phyloP scores from a whole-genome alignment of 2,888 invertebrate species.

The Erebia ligea region DNA sequence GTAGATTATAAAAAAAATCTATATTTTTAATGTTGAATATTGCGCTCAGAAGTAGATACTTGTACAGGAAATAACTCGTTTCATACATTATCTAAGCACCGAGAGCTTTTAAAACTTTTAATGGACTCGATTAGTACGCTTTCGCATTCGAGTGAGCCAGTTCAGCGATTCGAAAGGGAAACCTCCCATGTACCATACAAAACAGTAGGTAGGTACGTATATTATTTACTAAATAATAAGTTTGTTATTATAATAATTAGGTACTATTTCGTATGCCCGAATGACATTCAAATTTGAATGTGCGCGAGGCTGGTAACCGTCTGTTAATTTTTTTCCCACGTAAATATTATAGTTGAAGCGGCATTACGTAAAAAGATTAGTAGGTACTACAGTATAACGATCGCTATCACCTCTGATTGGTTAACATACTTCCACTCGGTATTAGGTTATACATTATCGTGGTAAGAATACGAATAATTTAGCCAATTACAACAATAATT shows the following conservation, averaged over 20 bases:
- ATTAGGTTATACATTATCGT: no score
- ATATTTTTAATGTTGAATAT: not conserved
- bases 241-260: no score
- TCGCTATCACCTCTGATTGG: no score
- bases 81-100: constrained; percentile 25
- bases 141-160: constrained; percentile 26
- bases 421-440: no score
- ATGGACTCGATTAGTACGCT: constrained; percentile 28
- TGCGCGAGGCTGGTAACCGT: no score
- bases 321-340: no score
- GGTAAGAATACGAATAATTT: no score
- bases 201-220: not conserved
- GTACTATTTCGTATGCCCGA: not conserved
- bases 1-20: no score
- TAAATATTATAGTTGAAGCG: no score
- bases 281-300: not conserved
- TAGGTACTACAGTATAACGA: no score
- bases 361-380: no score
- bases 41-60: not conserved
- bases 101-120: constrained; percentile 35
- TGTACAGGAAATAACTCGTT: constrained; percentile 23
- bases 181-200: not conserved
- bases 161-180: constrained; percentile 21
- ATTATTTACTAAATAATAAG: not conserved
- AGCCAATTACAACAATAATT: no score